phyloP scores from a whole-genome alignment of 2,888 invertebrate genomes.

The Julus scandinavius region DNA sequence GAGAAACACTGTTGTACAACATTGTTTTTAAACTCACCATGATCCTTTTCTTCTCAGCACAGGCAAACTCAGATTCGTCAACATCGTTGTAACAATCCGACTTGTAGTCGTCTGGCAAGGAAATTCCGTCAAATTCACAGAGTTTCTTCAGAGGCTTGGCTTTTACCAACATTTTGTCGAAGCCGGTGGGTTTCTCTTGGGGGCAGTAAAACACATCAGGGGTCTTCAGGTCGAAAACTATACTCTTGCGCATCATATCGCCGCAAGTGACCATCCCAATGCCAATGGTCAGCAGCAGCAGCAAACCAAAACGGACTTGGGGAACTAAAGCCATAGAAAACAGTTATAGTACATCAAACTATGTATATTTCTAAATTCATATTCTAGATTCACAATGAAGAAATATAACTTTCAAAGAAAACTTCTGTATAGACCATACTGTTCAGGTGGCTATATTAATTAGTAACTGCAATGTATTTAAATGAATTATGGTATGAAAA shows the following conservation, averaged over 20 bases:
- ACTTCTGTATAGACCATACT: no score
- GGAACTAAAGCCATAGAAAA: no score
- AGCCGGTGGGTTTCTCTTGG: conserved; percentile 78
- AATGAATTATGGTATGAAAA: no score
- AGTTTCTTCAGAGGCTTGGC: conserved; percentile 73
- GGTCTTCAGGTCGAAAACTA: conserved; percentile 81
- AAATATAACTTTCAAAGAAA: no score
- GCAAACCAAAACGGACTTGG: not conserved
- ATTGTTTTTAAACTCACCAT: no score
- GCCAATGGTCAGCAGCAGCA: conserved; percentile 52
- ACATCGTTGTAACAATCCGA: conserved; percentile 83
- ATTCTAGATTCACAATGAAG: no score
- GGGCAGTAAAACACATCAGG: conserved; percentile 84
- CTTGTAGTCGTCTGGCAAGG: conserved; percentile 77
- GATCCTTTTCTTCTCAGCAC: conserved; percentile 82
- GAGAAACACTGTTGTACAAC: no score
- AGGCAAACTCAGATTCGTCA: conserved; percentile 81
- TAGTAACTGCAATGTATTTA: no score
- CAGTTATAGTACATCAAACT: no score
- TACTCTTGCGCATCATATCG: conserved; percentile 81
- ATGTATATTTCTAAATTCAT: no score
- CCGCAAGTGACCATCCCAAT: conserved; percentile 67
- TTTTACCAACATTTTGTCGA: conserved; percentile 77
- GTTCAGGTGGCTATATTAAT: no score
- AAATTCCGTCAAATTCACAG: conserved; percentile 77